Evolutionary conservation across 2,113 vertebrate species (phyloP).

Genomic region (Amazona vittata): DNA sequence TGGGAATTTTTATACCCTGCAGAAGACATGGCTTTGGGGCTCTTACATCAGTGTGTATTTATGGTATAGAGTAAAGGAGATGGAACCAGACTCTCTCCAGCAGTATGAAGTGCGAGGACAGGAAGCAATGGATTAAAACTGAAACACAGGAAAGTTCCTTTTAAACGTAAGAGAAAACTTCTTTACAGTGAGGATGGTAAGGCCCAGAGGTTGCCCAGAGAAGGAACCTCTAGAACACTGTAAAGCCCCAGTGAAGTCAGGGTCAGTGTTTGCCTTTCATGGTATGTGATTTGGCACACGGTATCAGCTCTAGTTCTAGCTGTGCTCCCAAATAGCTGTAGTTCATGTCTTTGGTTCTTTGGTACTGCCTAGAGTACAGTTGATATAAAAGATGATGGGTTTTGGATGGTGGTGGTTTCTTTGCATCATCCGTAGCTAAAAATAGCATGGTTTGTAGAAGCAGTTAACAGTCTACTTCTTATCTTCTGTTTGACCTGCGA

Average conservation of each 20-base stretch:
- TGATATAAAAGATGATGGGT: neutral
- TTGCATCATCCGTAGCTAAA: neutral
- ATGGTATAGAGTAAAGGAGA: neutral
- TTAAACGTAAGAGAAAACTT: neutral
- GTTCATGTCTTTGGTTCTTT: neutral
- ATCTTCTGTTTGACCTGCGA: neutral
- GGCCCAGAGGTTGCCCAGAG: neutral
- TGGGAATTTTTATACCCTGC: neutral
- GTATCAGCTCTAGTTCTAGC: neutral
- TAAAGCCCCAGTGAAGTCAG: neutral
- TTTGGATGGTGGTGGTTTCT: neutral
- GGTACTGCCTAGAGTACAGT: neutral
- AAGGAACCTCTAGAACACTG: neutral
- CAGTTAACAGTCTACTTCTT: neutral
- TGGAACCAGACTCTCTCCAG: neutral
- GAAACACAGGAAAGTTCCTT: neutral
- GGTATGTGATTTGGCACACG: too few species aligned
- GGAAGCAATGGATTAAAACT: neutral
- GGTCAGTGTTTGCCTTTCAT: neutral
- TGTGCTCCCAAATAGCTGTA: neutral
- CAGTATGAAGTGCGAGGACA: neutral
- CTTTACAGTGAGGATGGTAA: neutral
- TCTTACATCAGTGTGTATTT: neutral
- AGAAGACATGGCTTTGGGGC: neutral
- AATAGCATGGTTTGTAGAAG: neutral